Evolutionary conservation across 2,888 invertebrate species (phyloP).

Genomic region (Metacarcinus magister): DNA sequence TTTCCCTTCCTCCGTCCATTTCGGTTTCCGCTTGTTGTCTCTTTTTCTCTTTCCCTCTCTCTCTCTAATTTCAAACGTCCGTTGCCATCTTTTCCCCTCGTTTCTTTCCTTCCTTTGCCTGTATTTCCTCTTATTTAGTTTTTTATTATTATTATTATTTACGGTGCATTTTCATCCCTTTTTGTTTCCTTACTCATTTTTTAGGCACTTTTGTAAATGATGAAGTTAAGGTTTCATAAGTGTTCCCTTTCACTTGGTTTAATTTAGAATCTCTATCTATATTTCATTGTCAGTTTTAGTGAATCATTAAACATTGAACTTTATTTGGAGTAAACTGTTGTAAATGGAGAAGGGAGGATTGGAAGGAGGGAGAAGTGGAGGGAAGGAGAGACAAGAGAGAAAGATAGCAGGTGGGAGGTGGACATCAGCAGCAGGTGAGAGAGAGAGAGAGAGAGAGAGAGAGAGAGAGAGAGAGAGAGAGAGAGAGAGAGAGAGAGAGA

Average conservation of each 20-base stretch:
- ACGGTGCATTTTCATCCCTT: background rate
- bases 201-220: background rate
- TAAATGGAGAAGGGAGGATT: background rate
- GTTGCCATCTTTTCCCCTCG: background rate
- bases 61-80: constrained; percentile 43
- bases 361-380: background rate
- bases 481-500: constrained; percentile 31
- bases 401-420: constrained; percentile 22
- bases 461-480: constrained; percentile 39
- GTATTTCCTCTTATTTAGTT: background rate
- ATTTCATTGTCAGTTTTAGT: no score
- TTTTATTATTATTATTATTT: background rate
- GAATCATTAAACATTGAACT: no score
- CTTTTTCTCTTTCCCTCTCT: background rate
- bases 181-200: background rate
- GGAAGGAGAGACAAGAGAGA: constrained; percentile 18
- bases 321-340: no score
- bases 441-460: background rate
- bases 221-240: background rate
- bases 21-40: background rate
- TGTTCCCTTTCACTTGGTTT: no score
- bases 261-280: no score
- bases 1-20: constrained; percentile 4
- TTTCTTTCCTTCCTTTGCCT: background rate
- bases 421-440: background rate